Evolutionary conservation across 2,888 invertebrate genomes (phyloP).

Genomic region (Apoderus coryli): DNA sequence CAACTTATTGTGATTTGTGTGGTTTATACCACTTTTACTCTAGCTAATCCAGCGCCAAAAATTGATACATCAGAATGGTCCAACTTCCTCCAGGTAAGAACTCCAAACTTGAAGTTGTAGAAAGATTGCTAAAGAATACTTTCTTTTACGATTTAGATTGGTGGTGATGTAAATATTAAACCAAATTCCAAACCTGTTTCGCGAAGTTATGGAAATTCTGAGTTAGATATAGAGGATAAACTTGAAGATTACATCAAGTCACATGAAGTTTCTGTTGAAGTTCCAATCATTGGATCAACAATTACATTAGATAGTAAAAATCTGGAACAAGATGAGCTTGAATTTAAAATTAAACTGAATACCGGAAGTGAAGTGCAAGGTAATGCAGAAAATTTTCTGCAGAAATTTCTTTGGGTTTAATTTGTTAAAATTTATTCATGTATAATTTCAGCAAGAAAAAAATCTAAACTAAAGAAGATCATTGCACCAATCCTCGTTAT

Average conservation of each 20-base stretch:
- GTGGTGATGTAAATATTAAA: conserved; percentile 16
- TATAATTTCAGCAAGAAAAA: conserved; percentile 25
- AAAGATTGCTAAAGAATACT: neutral
- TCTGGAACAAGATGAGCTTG: conserved; percentile 58
- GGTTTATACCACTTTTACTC: conserved; percentile 6
- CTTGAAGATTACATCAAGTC: conserved; percentile 54
- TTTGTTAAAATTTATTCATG: neutral
- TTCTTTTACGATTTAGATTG: conserved; percentile 14
- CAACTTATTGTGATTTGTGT: too few species aligned
- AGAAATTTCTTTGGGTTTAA: neutral
- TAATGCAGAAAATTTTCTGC: conserved; percentile 10
- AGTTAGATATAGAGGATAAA: conserved; percentile 16
- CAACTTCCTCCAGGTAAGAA: conserved; percentile 11
- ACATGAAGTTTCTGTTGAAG: conserved; percentile 61
- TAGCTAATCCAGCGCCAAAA: conserved; percentile 11
- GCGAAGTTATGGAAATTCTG: conserved; percentile 11
- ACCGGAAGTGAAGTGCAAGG: conserved; percentile 26
- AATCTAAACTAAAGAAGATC: conserved; percentile 70
- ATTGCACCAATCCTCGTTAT: conserved; percentile 70
- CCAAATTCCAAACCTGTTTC: conserved; percentile 11
- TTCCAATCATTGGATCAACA: conserved; percentile 55
- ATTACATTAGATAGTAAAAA: conserved; percentile 63
- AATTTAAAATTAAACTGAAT: conserved; percentile 52
- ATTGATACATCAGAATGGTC: conserved; percentile 8
- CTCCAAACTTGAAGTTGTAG: too few species aligned